Percentiles rank a stretch among this genome's conserved stretches.
Conservation (phyloP, 2,113 vertebrate species). For the Regulus satrapa region DNA sequence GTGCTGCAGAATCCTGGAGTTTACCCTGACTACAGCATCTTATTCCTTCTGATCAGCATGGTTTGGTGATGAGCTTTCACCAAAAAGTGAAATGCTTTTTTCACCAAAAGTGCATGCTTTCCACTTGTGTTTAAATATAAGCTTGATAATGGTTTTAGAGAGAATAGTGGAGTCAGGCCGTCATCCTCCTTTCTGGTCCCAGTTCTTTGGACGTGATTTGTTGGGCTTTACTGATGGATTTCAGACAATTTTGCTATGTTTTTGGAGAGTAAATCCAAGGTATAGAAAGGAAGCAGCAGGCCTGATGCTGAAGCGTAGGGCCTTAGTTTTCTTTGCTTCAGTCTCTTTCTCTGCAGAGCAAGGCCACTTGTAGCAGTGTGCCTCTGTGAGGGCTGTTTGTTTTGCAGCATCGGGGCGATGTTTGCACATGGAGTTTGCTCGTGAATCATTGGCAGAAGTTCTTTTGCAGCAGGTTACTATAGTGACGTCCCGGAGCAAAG, state of each 20-base stretch:
- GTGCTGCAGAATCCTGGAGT: background rate
- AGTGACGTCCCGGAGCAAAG: background rate
- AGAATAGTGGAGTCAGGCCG: background rate
- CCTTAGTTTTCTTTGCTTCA: background rate
- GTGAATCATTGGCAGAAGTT: constrained; percentile 30
- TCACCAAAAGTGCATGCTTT: background rate
- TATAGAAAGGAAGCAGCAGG: background rate
- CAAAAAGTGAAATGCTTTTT: too few species aligned
- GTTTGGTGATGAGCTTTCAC: background rate
- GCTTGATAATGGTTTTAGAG: background rate
- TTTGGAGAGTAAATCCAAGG: background rate
- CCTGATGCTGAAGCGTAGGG: background rate
- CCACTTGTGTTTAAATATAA: background rate
- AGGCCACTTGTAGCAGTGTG: rapidly evolving
- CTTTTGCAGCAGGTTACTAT: constrained; percentile 31
- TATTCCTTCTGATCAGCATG: background rate
- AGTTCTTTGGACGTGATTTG: background rate
- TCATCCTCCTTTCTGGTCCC: background rate
- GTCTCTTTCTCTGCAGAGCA: background rate
- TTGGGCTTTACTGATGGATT: background rate
- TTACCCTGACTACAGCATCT: background rate
- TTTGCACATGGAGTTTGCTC: constrained; percentile 7
- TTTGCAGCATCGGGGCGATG: background rate
- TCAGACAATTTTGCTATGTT: background rate
- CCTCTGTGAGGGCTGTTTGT: background rate